These are phyloP conservation scores for Salvelinus sp. DNA, from an alignment of 2,113 vertebrate species.

Conservation along the genomic window DNA sequence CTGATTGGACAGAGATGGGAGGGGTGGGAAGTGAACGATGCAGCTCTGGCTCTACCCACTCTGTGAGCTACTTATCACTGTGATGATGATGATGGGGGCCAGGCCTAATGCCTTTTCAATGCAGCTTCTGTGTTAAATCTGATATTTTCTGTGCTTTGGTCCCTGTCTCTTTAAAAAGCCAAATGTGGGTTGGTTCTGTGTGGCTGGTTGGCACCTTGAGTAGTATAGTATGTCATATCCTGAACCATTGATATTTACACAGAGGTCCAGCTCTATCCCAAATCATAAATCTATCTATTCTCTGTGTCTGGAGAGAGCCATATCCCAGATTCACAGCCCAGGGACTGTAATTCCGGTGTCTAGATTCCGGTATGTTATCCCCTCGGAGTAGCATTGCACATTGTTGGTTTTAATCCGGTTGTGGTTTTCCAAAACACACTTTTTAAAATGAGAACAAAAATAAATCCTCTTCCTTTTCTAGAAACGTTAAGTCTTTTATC, in stretches of 20 bases:
- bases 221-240: neutral
- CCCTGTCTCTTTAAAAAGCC: neutral
- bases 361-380: neutral
- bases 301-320: neutral
- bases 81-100: constrained; percentile 44
- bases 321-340: neutral
- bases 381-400: neutral
- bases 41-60: constrained; percentile 39
- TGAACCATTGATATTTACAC: neutral
- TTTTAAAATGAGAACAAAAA: constrained; percentile 4
- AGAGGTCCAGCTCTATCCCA: neutral
- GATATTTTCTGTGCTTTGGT: neutral
- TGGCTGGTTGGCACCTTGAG: neutral
- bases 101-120: constrained; percentile 49
- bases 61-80: constrained; percentile 40
- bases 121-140: constrained; percentile 31
- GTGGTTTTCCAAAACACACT: constrained; percentile 1
- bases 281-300: neutral
- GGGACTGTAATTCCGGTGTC: neutral
- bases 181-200: constrained; percentile 9
- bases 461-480: neutral
- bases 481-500: neutral
- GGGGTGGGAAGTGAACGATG: constrained; percentile 33
- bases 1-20: constrained; percentile 11
- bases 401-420: neutral